Percentiles rank a stretch among this genome's conserved stretches.
Evolutionary conservation across 1,140 invertebrate species (phyloP).

Genomic region (Bombus balteatus): DNA sequence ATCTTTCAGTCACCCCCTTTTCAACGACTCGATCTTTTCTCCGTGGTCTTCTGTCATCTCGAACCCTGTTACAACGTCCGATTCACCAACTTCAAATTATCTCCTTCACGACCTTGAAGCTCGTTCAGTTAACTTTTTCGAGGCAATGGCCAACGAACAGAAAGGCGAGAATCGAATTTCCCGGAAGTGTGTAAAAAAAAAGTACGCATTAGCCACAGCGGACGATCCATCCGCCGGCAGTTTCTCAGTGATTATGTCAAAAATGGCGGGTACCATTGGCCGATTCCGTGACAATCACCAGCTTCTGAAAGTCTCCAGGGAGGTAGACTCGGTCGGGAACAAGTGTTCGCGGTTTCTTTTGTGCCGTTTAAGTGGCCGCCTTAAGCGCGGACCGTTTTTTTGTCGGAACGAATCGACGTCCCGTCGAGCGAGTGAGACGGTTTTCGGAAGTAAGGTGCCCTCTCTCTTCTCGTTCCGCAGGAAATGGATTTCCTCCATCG

Average conservation of each 20-base stretch:
- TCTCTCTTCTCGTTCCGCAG: conserved; percentile 7
- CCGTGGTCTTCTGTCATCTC: neutral
- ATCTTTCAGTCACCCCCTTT: neutral
- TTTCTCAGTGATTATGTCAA: conserved; percentile 61
- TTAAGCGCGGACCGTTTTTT: neutral
- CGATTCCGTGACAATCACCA: neutral
- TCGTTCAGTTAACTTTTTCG: neutral
- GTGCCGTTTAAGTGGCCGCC: neutral
- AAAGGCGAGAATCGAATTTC: neutral
- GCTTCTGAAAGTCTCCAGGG: neutral
- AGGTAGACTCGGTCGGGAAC: neutral
- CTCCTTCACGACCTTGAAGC: neutral
- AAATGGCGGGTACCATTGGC: conserved; percentile 64
- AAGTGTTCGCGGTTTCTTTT: conserved; percentile 30
- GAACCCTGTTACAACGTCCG: neutral
- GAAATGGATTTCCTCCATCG: conserved; percentile 35
- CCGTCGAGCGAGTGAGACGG: neutral
- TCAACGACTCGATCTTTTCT: neutral
- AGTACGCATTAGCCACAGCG: no score
- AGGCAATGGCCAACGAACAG: neutral
- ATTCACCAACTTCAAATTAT: neutral
- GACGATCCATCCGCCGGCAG: conserved; percentile 21
- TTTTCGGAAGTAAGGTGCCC: neutral
- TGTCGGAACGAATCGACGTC: conserved; percentile 1
- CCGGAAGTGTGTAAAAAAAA: conserved; percentile 3